Evolutionary conservation across 2,888 invertebrate species (phyloP).

Genomic region (Notodonta dromedarius): DNA sequence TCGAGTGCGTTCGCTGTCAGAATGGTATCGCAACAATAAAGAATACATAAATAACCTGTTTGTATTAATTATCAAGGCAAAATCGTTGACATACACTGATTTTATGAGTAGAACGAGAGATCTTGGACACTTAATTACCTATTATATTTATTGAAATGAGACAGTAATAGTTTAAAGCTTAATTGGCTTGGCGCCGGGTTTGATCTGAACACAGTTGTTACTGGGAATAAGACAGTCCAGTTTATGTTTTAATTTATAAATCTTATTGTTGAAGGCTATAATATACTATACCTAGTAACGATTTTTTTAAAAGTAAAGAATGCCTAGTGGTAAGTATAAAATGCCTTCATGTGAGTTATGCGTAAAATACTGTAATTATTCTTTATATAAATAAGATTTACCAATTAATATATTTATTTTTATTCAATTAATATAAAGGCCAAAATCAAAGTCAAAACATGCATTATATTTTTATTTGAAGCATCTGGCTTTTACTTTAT

Average conservation of each 20-base stretch:
- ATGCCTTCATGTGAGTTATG: too few species aligned
- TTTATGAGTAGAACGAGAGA: constrained; percentile 37
- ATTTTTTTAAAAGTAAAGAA: too few species aligned
- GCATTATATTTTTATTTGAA: not conserved
- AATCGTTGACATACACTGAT: constrained; percentile 48
- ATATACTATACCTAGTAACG: too few species aligned
- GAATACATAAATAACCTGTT: constrained; percentile 45
- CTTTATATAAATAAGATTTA: too few species aligned
- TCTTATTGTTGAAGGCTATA: too few species aligned
- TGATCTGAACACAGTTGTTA: constrained; percentile 5
- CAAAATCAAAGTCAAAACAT: too few species aligned
- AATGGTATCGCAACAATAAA: constrained; percentile 42
- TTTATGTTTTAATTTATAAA: too few species aligned
- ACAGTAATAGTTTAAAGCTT: constrained; percentile 52
- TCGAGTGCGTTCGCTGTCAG: constrained; percentile 17
- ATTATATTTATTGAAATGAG: constrained; percentile 61
- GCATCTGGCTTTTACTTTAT: not conserved
- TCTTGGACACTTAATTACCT: constrained; percentile 46
- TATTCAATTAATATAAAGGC: too few species aligned
- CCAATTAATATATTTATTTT: too few species aligned
- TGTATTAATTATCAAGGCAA: constrained; percentile 50
- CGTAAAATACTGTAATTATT: too few species aligned
- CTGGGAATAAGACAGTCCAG: too few species aligned
- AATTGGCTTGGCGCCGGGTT: constrained; percentile 55
- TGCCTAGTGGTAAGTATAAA: too few species aligned